Percentiles rank a stretch among this genome's conserved stretches.
phyloP scores from a whole-genome alignment of 2,113 vertebrate genomes.

The Chaetops frenatus region DNA sequence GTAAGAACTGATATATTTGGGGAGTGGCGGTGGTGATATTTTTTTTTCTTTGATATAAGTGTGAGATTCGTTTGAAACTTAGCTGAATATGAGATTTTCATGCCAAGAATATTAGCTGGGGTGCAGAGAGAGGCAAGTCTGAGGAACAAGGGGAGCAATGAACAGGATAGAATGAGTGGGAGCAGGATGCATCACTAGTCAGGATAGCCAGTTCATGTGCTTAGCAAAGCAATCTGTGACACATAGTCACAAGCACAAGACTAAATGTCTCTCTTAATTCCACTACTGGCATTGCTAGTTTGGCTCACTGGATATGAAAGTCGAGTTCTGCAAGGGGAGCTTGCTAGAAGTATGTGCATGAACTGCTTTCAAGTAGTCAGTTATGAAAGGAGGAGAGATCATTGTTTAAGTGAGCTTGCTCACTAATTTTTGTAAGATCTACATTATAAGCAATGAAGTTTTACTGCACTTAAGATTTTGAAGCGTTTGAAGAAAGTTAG shows the following conservation, averaged over 20 bases:
- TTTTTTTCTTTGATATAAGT: neutral
- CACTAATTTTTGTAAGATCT: neutral
- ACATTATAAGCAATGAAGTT: neutral
- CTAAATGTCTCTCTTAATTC: neutral
- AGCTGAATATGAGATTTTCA: neutral
- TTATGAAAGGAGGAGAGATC: neutral
- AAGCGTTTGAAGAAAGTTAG: neutral
- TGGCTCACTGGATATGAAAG: neutral
- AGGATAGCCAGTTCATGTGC: neutral
- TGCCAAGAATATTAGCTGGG: neutral
- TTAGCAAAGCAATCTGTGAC: neutral
- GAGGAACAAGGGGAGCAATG: neutral
- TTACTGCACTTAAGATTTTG: neutral
- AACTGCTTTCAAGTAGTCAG: neutral
- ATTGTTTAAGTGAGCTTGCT: neutral
- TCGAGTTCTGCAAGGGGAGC: neutral
- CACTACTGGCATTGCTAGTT: neutral
- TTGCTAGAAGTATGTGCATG: neutral
- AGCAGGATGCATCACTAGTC: neutral
- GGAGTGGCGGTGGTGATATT: neutral
- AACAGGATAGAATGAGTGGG: neutral
- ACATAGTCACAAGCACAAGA: neutral
- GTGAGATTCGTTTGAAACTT: neutral
- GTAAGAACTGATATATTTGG: slow-evolving; percentile 56
- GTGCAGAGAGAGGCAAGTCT: neutral